phyloP scores from a whole-genome alignment of 1,140 invertebrate species.

The Leptinotarsa undecemlineata region DNA sequence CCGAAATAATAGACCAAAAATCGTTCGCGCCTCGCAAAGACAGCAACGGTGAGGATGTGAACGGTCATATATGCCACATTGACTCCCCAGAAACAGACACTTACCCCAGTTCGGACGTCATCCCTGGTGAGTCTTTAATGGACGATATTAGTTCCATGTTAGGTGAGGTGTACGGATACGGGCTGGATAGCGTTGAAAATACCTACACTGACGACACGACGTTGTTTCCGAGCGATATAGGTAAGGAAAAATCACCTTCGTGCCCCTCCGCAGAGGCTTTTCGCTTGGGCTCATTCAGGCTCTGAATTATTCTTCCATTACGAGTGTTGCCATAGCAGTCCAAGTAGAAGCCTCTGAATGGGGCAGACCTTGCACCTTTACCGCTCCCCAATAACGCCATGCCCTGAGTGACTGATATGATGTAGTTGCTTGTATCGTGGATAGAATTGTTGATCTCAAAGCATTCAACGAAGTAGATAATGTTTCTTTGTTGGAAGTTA shows the following conservation, averaged over 20 bases:
- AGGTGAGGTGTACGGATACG: constrained; percentile 65
- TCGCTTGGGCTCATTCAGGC: not conserved
- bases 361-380: constrained; percentile 19
- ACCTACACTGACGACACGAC: constrained; percentile 70
- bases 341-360: not conserved
- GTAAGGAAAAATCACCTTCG: constrained; percentile 32
- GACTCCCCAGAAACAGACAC: constrained; percentile 81
- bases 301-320: not conserved
- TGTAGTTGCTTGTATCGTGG: not conserved
- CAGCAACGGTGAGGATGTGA: constrained; percentile 58
- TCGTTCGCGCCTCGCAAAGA: constrained; percentile 55
- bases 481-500: too few relatives aligned
- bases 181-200: constrained; percentile 64
- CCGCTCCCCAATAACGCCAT: constrained; percentile 27
- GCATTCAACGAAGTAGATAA: too few relatives aligned
- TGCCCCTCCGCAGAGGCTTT: not conserved
- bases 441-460: not conserved
- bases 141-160: constrained; percentile 77
- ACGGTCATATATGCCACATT: constrained; percentile 72
- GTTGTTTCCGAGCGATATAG: constrained; percentile 64
- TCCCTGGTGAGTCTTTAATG: constrained; percentile 74
- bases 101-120: constrained; percentile 65
- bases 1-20: constrained; percentile 65
- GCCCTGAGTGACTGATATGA: constrained; percentile 13
- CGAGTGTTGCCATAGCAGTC: not conserved